A percentile compares a stretch with the other conserved stretches of the same genome.
Evolutionary conservation across 1,140 invertebrate species (phyloP).

Genomic region (Monochamus saltuarius): DNA sequence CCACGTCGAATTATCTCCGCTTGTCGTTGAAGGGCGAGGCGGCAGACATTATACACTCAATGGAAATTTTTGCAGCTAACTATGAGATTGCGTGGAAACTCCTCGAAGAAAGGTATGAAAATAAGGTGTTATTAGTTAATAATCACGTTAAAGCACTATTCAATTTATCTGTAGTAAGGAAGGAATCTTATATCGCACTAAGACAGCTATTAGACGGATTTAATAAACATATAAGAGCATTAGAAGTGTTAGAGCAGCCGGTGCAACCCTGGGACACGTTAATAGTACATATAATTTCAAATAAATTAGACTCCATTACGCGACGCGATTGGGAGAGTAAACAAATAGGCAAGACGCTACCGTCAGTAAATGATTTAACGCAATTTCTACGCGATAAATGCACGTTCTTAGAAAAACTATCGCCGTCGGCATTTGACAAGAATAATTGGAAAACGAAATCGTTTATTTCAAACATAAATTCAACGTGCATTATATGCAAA

Average conservation of each 20-base stretch:
- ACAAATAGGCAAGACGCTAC: conserved; percentile 5
- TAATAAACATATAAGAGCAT: conserved; percentile 20
- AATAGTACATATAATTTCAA: conserved; percentile 27
- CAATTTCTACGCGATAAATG: conserved; percentile 11
- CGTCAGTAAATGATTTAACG: conserved; percentile 14
- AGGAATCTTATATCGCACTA: conserved; percentile 21
- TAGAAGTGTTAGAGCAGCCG: conserved; percentile 20
- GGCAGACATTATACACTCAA: conserved; percentile 33
- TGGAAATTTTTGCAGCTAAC: conserved; percentile 39
- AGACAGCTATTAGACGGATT: conserved; percentile 15
- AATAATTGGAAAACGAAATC: background rate
- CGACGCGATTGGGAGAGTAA: conserved; percentile 32
- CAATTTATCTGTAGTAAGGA: conserved; percentile 11
- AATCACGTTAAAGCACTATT: conserved; percentile 29
- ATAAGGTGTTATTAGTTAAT: conserved; percentile 34
- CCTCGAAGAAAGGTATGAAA: conserved; percentile 44
- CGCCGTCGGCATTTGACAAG: background rate
- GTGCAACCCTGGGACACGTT: conserved; percentile 25
- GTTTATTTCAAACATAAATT: conserved; percentile 3
- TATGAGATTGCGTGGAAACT: conserved; percentile 44
- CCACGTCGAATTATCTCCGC: conserved; percentile 44
- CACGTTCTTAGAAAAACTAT: background rate
- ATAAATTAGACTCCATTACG: conserved; percentile 33
- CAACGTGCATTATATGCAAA: conserved; percentile 11
- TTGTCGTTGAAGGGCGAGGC: conserved; percentile 42